Conservation (phyloP, 1,140 invertebrate species). For the Platorchestia sp. region DNA sequence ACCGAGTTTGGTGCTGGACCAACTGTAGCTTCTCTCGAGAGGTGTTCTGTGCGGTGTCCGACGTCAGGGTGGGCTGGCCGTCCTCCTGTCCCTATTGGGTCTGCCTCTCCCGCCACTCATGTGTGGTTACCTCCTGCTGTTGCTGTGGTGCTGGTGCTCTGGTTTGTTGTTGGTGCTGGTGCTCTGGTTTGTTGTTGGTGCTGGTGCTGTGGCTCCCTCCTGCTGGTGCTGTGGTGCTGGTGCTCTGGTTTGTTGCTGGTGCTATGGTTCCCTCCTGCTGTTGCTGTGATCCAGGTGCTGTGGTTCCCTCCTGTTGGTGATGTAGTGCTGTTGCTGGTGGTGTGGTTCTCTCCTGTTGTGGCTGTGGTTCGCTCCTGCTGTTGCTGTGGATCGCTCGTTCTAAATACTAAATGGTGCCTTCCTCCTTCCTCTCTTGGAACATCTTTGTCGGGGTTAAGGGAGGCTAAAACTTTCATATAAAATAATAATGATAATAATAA, state of each 20-base stretch:
- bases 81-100: neutral
- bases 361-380: too few species aligned
- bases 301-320: neutral
- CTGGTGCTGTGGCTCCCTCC: neutral
- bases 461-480: too few species aligned
- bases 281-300: neutral
- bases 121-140: neutral
- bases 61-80: neutral
- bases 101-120: neutral
- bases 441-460: too few species aligned
- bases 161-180: neutral
- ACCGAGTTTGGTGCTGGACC: constrained; percentile 24
- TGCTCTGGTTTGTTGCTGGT: too few species aligned
- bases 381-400: neutral
- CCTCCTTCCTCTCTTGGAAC: too few species aligned
- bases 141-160: neutral
- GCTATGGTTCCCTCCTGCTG: neutral
- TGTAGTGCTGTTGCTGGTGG: neutral
- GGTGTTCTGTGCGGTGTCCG: neutral
- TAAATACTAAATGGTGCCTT: too few species aligned
- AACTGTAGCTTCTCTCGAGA: neutral
- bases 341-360: too few species aligned
- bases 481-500: too few species aligned
- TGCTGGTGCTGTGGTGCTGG: too few species aligned
- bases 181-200: neutral